A percentile compares a stretch with the other conserved stretches of the same genome.
Evolutionary conservation across 2,888 invertebrate genomes (phyloP).

Genomic region (Erebia aethiops): DNA sequence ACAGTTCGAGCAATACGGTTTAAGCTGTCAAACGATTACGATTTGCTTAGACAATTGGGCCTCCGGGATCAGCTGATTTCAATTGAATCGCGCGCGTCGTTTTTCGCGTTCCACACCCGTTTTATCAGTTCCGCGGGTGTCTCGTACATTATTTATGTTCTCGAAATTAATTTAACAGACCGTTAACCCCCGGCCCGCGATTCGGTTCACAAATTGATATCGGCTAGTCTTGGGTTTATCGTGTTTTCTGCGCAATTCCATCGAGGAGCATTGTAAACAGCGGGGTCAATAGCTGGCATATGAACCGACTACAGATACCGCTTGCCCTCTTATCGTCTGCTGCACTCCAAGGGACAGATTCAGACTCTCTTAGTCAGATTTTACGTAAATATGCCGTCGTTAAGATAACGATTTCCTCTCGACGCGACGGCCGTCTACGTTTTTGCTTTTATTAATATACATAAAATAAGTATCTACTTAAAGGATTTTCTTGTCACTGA

Average conservation of each 20-base stretch:
- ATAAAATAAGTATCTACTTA: slow-evolving; percentile 65
- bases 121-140: slow-evolving; percentile 31
- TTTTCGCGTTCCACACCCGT: slow-evolving; percentile 9
- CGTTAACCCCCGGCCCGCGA: slow-evolving; percentile 72
- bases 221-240: slow-evolving; percentile 54
- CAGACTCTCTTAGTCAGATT: slow-evolving; percentile 75
- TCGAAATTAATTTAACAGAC: slow-evolving; percentile 70
- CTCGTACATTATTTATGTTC: slow-evolving; percentile 48
- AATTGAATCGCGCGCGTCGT: slow-evolving; percentile 37
- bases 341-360: slow-evolving; percentile 69
- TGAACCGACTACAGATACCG: slow-evolving; percentile 68
- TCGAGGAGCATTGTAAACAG: slow-evolving; percentile 66
- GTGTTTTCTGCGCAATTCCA: slow-evolving; percentile 61
- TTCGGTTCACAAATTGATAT: slow-evolving; percentile 72
- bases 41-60: too few species aligned
- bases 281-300: slow-evolving; percentile 79
- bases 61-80: slow-evolving; percentile 53
- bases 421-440: slow-evolving; percentile 62
- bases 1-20: neutral
- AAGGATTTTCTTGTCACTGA: slow-evolving; percentile 62
- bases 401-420: slow-evolving; percentile 80
- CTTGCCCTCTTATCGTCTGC: slow-evolving; percentile 68
- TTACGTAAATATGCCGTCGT: slow-evolving; percentile 77
- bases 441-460: slow-evolving; percentile 70
- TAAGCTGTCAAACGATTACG: too few species aligned